A percentile compares a stretch with the other conserved stretches of the same genome.
Conservation (phyloP, 1,140 invertebrate species). For the Euura lappo region DNA sequence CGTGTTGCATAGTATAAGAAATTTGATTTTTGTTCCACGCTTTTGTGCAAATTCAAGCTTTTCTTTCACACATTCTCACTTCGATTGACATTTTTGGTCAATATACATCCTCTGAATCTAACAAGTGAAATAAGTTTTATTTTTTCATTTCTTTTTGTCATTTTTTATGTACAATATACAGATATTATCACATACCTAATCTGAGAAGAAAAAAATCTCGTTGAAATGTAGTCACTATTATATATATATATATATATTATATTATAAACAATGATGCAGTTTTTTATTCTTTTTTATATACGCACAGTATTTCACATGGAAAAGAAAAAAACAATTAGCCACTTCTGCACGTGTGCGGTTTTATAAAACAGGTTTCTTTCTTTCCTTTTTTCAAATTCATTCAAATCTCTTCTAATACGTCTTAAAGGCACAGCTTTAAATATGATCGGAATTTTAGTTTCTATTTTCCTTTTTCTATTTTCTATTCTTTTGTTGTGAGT, state of each 20-base stretch:
- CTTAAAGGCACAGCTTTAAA: slow-evolving; percentile 5
- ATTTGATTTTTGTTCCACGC: not conserved
- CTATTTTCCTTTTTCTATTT: not conserved
- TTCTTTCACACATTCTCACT: not conserved
- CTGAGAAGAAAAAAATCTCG: not conserved
- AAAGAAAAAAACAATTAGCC: too few species aligned
- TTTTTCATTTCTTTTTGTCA: not conserved
- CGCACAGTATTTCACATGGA: too few species aligned
- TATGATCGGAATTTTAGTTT: not conserved
- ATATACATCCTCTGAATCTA: not conserved
- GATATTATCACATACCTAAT: not conserved
- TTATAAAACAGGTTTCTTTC: too few species aligned
- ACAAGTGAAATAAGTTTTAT: not conserved
- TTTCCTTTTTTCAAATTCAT: too few species aligned
- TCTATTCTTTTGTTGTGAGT: too few species aligned
- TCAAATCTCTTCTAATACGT: not conserved
- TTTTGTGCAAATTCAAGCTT: not conserved
- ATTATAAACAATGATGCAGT: too few species aligned
- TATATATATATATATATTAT: not conserved
- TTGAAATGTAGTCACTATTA: not conserved
- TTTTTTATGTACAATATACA: slow-evolving; percentile 1
- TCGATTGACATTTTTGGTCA: not conserved
- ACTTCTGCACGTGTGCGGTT: too few species aligned
- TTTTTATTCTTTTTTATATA: not conserved
- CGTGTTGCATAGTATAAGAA: not conserved